Evolutionary conservation across 1,140 invertebrate genomes (phyloP).

Genomic region (Lineus longissimus): DNA sequence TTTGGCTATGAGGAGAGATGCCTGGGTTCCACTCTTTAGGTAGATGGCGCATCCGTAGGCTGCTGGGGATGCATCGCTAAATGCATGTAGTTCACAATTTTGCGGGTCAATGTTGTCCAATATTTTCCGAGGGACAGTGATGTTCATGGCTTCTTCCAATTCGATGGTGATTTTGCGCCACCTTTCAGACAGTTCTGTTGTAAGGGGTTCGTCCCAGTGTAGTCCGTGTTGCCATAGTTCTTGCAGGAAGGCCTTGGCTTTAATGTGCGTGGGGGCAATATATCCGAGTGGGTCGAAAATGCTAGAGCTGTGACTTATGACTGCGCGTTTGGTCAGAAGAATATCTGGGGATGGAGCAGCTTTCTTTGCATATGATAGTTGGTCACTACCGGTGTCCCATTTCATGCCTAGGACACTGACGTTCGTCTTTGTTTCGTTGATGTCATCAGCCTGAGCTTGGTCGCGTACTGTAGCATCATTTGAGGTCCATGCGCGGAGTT

Average conservation of each 20-base stretch:
- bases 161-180: not conserved
- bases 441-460: not conserved
- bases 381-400: not conserved
- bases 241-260: not conserved
- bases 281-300: not conserved
- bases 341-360: not conserved
- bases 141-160: not conserved
- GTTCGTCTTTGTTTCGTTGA: not conserved
- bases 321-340: not conserved
- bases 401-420: not conserved
- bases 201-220: not conserved
- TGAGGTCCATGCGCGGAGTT: not conserved
- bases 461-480: not conserved
- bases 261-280: not conserved
- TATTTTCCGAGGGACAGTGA: not conserved
- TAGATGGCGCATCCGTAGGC: conserved; percentile 1
- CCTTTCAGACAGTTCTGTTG: not conserved
- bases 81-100: not conserved
- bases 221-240: not conserved
- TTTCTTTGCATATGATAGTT: not conserved
- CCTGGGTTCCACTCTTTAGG: not conserved
- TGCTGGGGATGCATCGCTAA: not conserved
- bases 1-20: not conserved
- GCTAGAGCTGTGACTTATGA: not conserved
- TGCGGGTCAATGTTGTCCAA: not conserved